Evolutionary conservation across 2,113 vertebrate species (phyloP), one percentile per base, ranked within the genome.

Genomic region (Thunnus maccoyii): DNA sequence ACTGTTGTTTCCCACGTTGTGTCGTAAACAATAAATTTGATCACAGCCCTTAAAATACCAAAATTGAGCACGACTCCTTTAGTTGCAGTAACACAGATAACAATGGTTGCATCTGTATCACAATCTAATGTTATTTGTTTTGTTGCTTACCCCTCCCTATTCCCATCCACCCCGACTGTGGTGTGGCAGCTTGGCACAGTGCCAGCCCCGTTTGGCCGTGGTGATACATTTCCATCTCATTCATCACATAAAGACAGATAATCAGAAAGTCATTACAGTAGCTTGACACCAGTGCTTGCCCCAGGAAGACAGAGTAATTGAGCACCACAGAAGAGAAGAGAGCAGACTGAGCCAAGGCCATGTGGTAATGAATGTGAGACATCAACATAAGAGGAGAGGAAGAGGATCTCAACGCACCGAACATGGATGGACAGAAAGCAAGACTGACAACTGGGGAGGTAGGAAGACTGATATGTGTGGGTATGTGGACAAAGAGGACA

Each of bases 211-310:
- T 88, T 95, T 91, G 88, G 94, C 90, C 81, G 71, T 72, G 91
- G 92, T 85, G 92, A 69, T 82, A 88, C 92, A 97, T 97, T 94
- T 94, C 95, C 91, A 96, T 96, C 96, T 96, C 91, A 96, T 96
- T 96, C 93, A 95, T 97, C 96, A 95, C 92, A 93, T 95, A 96
- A 95, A 96, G 94, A 96, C 89, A 96, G 92, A 96, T 92, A 95
- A 97, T 95, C 93, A 94, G 94, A 95, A 97, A 97, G 95, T 95
- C 93, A 96, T 96, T 95, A 96, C 92, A 89, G 94, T 91, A 89
- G 94, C 93, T 94, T 95, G 94, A 95, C 94, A 95, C 83, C 94
- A 88, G 84, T 92, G 92, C 94, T 95, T 94, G 94, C 92, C 96
- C 94, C 90, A 89, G 86, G 93, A 93, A 85, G 94, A 97, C 88